Percentiles rank a stretch among this genome's conserved stretches.
Conservation (phyloP, 2,113 vertebrate species). For the Lates calcarifer region DNA sequence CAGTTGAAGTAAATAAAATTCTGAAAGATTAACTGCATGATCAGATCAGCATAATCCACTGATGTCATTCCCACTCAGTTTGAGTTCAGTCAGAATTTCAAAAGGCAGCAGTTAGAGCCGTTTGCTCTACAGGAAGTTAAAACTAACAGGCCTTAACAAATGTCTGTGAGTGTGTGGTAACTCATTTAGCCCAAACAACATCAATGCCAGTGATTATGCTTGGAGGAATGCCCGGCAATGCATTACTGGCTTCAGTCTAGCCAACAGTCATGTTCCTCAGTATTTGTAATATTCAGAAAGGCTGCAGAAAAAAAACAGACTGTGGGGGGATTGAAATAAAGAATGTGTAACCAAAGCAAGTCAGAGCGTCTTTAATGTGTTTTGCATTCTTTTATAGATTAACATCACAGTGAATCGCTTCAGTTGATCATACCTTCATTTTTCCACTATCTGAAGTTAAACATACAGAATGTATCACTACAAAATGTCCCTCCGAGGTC, state of each 20-base stretch:
- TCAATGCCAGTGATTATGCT: not conserved
- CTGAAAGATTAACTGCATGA: not conserved
- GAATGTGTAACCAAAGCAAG: not conserved
- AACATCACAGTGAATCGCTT: not conserved
- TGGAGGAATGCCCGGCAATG: not conserved
- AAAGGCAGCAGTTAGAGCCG: not conserved
- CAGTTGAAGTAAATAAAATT: not conserved
- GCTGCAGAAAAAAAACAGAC: not conserved
- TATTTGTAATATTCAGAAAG: not conserved
- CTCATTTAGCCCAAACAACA: slow-evolving; percentile 5
- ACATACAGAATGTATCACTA: not conserved
- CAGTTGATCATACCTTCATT: not conserved
- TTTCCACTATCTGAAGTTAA: not conserved
- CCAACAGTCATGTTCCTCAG: not conserved
- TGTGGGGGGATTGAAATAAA: not conserved
- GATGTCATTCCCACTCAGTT: not conserved
- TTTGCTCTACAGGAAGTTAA: not conserved
- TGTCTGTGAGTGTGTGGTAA: slow-evolving; percentile 11
- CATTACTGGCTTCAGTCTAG: not conserved
- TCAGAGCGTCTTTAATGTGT: not conserved
- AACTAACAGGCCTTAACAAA: not conserved
- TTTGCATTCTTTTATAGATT: not conserved
- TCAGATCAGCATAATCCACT: not conserved
- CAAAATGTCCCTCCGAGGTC: not conserved
- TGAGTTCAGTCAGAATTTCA: not conserved